phyloP scores from a whole-genome alignment of 2,113 vertebrate genomes.

The Diadophis punctatus region DNA sequence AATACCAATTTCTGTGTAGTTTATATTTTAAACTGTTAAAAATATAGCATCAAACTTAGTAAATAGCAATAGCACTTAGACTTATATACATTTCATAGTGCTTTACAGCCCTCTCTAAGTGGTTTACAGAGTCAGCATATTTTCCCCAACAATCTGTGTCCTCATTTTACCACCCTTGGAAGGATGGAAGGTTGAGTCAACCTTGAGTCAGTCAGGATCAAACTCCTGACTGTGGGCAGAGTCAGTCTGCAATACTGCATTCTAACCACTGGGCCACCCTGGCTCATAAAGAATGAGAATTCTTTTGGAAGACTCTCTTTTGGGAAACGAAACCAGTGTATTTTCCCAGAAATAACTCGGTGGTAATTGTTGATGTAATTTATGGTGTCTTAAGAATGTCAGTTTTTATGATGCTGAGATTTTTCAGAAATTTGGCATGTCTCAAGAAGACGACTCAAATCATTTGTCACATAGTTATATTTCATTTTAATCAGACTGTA shows the following conservation, averaged over 20 bases:
- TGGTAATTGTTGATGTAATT: background rate
- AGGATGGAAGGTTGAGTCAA: too few relatives aligned
- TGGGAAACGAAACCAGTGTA: background rate
- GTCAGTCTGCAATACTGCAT: too few relatives aligned
- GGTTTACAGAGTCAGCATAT: background rate
- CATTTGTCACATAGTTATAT: conserved; percentile 6
- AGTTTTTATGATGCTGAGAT: background rate
- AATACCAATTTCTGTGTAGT: background rate
- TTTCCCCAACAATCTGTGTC: background rate
- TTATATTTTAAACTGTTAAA: background rate
- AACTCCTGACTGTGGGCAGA: too few relatives aligned
- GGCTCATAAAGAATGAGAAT: background rate
- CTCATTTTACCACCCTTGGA: background rate
- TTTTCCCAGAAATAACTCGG: background rate
- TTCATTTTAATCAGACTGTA: background rate
- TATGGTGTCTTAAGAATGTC: background rate
- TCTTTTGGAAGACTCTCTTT: background rate
- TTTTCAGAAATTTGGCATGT: background rate
- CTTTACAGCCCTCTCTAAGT: background rate
- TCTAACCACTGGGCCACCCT: too few relatives aligned
- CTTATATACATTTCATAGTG: background rate
- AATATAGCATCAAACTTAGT: background rate
- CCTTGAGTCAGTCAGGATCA: too few relatives aligned
- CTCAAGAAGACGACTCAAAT: background rate
- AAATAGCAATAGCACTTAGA: background rate